Evolutionary conservation across 2,797 vertebrate genomes (phyloP).

Genomic region (Telmatherina bonti): DNA sequence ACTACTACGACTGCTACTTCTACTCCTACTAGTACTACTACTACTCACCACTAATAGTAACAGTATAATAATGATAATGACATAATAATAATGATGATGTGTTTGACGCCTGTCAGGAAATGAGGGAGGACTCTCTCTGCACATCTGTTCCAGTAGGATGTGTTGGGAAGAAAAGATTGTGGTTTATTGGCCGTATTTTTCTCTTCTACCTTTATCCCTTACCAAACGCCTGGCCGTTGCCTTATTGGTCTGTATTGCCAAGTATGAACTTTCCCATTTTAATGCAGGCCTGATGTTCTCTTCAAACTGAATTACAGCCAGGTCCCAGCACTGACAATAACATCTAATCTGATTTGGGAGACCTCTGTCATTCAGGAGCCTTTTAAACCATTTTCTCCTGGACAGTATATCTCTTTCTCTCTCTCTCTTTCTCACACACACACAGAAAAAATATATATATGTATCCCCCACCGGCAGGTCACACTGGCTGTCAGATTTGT

Average conservation of each 20-base stretch:
- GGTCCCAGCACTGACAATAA: slow-evolving; percentile 85
- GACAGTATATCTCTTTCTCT: slow-evolving; percentile 49
- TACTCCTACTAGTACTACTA: too few species aligned
- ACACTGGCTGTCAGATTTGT: slow-evolving; percentile 63
- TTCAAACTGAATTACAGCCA: slow-evolving; percentile 84
- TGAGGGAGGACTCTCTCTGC: neutral
- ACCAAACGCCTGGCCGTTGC: slow-evolving; percentile 39
- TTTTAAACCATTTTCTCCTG: slow-evolving; percentile 82
- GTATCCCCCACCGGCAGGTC: slow-evolving; percentile 69
- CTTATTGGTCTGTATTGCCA: slow-evolving; percentile 77
- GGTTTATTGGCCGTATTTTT: slow-evolving; percentile 63
- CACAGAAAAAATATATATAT: slow-evolving; percentile 55
- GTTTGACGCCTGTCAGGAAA: too few species aligned
- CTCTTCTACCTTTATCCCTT: slow-evolving; percentile 40
- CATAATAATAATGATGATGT: too few species aligned
- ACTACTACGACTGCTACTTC: too few species aligned
- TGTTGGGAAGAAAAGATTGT: slow-evolving; percentile 17
- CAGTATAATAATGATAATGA: too few species aligned
- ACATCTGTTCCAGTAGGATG: slow-evolving; percentile 8
- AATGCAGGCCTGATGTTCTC: slow-evolving; percentile 79
- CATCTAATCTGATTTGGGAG: slow-evolving; percentile 84
- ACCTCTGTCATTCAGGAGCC: slow-evolving; percentile 77
- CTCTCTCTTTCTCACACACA: too few species aligned
- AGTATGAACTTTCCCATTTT: slow-evolving; percentile 83
- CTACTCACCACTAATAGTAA: too few species aligned